Evolutionary conservation across 53 echinoderm and acorn worm genomes (phyloP), one percentile per base, ranked within the genome.

Genomic region (Holothuria scabra): DNA sequence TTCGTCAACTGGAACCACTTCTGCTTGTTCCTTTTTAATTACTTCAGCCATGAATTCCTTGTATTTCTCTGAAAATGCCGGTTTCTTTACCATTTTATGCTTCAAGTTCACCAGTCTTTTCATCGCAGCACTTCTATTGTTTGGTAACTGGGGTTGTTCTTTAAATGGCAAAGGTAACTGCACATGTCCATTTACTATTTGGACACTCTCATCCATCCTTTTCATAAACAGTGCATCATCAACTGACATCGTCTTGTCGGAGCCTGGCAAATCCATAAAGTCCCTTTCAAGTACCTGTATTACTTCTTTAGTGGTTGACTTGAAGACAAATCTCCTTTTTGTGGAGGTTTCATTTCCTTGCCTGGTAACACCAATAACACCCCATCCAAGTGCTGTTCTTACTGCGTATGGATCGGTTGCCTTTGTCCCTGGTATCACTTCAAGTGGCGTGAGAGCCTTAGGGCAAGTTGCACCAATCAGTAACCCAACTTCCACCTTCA

Each of bases 81-180:
- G 35, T 35, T 35, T 35, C 35, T 35, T 35, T 6, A 35, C 35
- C 35, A 35, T 35, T 35, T 35, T 72, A 44, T 23, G 22, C 19
- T 80, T 81, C 25, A 87, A 44, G 24, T 80, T 65, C 37, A 13
- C 13, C 41, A 56, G 58, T 46, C 88, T 63, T 60, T 74, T 85
- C 48, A 62, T 59, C 12, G 91, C 91, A 18, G 82, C 37, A 12
- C 33, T 18, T 37, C 64, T 88, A 46, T 91, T 91, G 37, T 46
- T 85, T 41, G 85, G 88, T 2, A 84, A 55, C 25, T 60, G 67
- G 24, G 35, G 48, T 16, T 88, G 44, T 21, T 86, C 91, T 58
- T 88, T 86, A 6, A 90, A 82, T 23, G 90, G 90, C 5, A 90
- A 76, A 11, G 90, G 82, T 64, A 90, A 85, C 25, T 84, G 84